These are phyloP conservation scores for Enteromius trimaculatus DNA, from an alignment of 2,797 vertebrate genomes.

Conservation along the genomic window DNA sequence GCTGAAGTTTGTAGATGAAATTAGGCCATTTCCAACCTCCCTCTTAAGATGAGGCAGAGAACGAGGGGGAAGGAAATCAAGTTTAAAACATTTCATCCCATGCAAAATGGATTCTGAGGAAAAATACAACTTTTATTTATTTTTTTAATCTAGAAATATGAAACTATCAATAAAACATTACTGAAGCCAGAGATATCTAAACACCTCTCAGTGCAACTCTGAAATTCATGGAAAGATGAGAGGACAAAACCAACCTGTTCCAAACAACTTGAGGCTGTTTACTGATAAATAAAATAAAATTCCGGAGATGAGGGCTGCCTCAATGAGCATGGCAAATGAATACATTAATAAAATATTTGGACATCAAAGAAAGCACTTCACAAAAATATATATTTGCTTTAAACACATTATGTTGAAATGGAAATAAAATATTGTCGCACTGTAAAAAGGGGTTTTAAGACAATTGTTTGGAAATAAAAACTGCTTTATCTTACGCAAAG, in stretches of 20 bases:
- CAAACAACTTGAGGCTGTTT: constrained; percentile 64
- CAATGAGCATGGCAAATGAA: constrained; percentile 63
- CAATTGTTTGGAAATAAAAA: constrained; percentile 1
- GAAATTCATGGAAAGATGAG: constrained; percentile 58
- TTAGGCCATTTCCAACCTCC: constrained; percentile 37
- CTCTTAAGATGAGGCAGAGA: constrained; percentile 1
- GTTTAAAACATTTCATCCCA: constrained; percentile 21
- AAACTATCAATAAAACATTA: constrained; percentile 64
- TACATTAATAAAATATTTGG: constrained; percentile 65
- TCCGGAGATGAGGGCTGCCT: constrained; percentile 51
- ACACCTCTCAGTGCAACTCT: constrained; percentile 49
- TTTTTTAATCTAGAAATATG: constrained; percentile 55
- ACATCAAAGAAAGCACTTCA: constrained; percentile 61
- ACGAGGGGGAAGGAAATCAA: constrained; percentile 16
- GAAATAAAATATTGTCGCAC: constrained; percentile 24
- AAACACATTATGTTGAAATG: constrained; percentile 28
- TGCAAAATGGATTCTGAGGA: constrained; percentile 46
- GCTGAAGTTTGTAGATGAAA: constrained; percentile 15
- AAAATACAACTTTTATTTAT: constrained; percentile 26
- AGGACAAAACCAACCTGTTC: constrained; percentile 62
- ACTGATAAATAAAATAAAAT: constrained; percentile 65
- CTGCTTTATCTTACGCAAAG: background rate
- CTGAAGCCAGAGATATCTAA: constrained; percentile 53
- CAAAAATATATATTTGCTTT: constrained; percentile 44
- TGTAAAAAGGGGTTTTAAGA: background rate